Evolutionary conservation across 2,113 vertebrate genomes (phyloP).

Genomic region (Urocolius indicus): DNA sequence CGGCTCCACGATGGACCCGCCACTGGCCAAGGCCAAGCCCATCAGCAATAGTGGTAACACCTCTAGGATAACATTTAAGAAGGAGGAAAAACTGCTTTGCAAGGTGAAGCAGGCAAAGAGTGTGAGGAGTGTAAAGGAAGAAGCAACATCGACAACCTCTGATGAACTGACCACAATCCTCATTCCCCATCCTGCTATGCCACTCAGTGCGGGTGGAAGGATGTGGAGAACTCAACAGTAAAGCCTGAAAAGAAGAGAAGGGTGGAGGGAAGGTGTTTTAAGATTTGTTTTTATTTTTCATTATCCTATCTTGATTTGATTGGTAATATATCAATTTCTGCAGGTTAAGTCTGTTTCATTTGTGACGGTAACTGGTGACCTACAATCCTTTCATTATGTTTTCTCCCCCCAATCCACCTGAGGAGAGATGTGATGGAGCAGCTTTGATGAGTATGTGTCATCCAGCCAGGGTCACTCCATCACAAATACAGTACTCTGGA

Average conservation of each 20-base stretch:
- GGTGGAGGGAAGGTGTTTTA: neutral
- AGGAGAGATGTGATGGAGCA: neutral
- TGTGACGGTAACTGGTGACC: neutral
- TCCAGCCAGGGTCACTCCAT: neutral
- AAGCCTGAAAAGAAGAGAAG: neutral
- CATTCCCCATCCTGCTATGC: no score
- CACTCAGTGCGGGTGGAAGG: neutral
- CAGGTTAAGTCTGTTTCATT: rapidly evolving
- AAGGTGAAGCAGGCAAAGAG: neutral
- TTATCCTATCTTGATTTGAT: neutral
- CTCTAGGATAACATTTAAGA: neutral
- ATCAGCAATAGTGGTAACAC: rapidly evolving
- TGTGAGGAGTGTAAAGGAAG: neutral
- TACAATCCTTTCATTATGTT: neutral
- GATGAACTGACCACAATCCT: neutral
- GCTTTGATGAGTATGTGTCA: neutral
- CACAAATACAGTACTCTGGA: neutral
- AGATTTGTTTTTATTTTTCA: neutral
- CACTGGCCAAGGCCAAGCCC: rapidly evolving
- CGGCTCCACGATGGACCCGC: rapidly evolving
- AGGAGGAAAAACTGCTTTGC: neutral
- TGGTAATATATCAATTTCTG: neutral
- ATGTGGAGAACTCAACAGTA: neutral
- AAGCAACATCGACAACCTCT: neutral
- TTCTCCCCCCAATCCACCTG: neutral